Percentiles rank a stretch among this genome's conserved stretches.
Evolutionary conservation across 1,140 invertebrate genomes (phyloP).

Genomic region (Hyphantria cunea): DNA sequence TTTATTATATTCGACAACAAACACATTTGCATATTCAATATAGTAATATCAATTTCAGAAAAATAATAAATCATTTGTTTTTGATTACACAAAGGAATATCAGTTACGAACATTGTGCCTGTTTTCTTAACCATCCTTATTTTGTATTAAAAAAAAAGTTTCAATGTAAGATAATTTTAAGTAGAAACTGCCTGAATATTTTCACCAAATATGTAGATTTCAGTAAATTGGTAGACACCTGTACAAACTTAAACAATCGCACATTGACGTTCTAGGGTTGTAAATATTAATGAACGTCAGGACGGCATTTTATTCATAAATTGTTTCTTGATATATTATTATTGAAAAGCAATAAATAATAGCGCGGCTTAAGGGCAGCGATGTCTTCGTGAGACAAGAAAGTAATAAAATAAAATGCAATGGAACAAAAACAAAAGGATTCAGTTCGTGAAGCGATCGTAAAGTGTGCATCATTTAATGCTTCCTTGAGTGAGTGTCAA

Average conservation of each 20-base stretch:
- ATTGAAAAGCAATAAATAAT: conserved; percentile 11
- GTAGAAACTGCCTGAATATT: too few species aligned
- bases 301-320: conserved; percentile 5
- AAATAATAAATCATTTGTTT: too few species aligned
- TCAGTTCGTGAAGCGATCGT: background rate
- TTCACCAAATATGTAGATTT: too few species aligned
- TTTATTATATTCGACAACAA: too few species aligned
- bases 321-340: conserved; percentile 9
- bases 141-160: too few species aligned
- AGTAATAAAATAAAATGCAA: conserved; percentile 15
- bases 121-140: too few species aligned
- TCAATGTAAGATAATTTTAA: too few species aligned
- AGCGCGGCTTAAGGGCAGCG: background rate
- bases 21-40: too few species aligned
- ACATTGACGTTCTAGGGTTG: background rate
- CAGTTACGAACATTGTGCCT: too few species aligned
- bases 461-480: background rate
- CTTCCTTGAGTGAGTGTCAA: background rate
- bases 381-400: background rate
- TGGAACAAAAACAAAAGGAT: background rate
- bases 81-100: too few species aligned
- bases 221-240: too few species aligned
- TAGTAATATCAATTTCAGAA: too few species aligned
- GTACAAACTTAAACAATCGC: background rate
- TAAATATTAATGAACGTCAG: conserved; percentile 5